Evolutionary conservation across 2,113 vertebrate species (phyloP), one percentile per base, ranked within the genome.

Genomic region (Morone chrysops): DNA sequence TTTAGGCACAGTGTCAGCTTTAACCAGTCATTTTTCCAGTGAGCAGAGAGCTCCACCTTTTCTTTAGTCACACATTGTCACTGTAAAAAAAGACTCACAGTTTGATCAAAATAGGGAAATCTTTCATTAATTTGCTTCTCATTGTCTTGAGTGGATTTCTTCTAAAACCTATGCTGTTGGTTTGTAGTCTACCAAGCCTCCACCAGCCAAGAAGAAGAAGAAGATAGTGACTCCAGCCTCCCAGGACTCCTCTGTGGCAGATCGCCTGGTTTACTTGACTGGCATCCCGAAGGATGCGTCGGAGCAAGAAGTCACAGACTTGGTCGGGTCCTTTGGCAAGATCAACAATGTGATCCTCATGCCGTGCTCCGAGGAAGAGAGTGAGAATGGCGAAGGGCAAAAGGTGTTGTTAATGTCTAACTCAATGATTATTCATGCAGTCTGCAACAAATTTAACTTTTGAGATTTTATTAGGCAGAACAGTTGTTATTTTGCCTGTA

Each of bases 341-440:
- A 92, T 93, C 82, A 90, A 93, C 78, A 92, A 93, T 0, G 90
- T 94, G 67, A 79, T 92, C 70, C 85, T 94, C 7, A 66, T 92
- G 75, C 85, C 88, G 0, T 75, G 80, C 71, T 83, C 83, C 0
- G 84, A 88, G 59, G 87, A 88, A 6, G 90, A 89, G 54, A 70
- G 67, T 0, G 50, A 88, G 60, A 87, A 75, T 4, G 59, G 10
- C 1, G 65, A 77, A 48, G 88, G 87, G 18, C 87, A 91, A 41
- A 91, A 92, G 90, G 93, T 92, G n/a, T 4, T 2, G 0, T 25
- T 48, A 7, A 0, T 14, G 17, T 72, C 4, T 20, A 12, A 62
- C 47, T 12, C 5, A 6, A 5, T 53, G 20, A 1, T 63, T 65
- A 9, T 17, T 22, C 20, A 41, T 77, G 5, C 17, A 47, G 8